Conservation (phyloP, 2,888 invertebrate genomes). For the Acleris holmiana region DNA sequence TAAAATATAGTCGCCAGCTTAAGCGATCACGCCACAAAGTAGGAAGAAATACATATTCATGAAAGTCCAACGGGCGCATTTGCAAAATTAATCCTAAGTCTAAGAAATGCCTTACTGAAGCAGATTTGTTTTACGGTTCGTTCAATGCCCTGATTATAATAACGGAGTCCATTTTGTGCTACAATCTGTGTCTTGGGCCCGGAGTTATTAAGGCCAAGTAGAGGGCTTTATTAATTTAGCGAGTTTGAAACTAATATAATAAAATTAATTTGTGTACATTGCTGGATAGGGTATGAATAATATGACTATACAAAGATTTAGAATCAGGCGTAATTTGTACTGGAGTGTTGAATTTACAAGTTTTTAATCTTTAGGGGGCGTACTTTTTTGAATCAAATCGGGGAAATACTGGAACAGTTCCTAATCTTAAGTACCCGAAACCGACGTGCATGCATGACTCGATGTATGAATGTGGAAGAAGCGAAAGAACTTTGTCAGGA, state of each 20-base stretch:
- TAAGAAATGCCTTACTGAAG: constrained; percentile 47
- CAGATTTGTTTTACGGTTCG: constrained; percentile 40
- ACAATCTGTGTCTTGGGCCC: too few species aligned
- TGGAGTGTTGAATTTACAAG: too few species aligned
- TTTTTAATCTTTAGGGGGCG: too few species aligned
- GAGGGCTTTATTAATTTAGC: constrained; percentile 40
- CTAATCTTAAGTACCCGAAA: too few species aligned
- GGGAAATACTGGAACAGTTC: too few species aligned
- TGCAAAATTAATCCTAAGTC: constrained; percentile 59
- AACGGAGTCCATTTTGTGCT: too few species aligned
- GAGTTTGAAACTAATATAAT: constrained; percentile 36
- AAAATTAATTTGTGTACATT: constrained; percentile 31
- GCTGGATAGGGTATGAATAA: constrained; percentile 21
- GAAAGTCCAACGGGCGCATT: constrained; percentile 52
- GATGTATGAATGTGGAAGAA: too few species aligned
- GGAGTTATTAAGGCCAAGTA: constrained; percentile 6
- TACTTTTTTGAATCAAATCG: too few species aligned
- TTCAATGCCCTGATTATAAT: too few species aligned
- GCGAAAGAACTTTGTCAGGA: too few species aligned
- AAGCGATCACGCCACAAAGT: constrained; percentile 31
- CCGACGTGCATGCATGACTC: too few species aligned
- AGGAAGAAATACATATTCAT: constrained; percentile 60
- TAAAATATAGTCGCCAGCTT: constrained; percentile 26
- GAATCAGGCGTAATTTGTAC: not conserved
- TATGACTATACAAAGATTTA: constrained; percentile 18